Conservation (phyloP, 2,113 vertebrate species). For the Chunga burmeisteri region DNA sequence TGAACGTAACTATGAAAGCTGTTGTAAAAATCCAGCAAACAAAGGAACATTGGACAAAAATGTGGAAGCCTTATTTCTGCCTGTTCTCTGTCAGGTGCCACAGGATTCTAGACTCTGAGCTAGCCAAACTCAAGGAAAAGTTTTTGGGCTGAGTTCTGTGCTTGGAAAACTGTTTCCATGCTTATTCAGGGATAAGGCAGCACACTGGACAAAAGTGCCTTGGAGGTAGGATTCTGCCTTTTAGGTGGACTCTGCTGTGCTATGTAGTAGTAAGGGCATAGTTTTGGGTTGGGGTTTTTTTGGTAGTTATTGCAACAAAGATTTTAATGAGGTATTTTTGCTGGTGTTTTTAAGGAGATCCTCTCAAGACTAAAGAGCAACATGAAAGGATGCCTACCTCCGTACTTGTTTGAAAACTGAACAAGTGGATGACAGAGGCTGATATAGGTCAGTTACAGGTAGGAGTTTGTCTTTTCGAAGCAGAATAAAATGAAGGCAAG, state of each 20-base stretch:
- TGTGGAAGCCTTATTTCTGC: neutral
- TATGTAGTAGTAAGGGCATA: neutral
- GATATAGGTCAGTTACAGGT: conserved; percentile 42
- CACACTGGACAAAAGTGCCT: neutral
- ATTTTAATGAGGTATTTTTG: conserved; percentile 42
- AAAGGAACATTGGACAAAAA: neutral
- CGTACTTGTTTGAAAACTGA: conserved; percentile 35
- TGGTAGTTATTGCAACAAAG: neutral
- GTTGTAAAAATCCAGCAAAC: neutral
- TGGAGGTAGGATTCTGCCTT: neutral
- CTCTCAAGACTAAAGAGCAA: conserved; percentile 35
- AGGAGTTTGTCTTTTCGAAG: conserved; percentile 4
- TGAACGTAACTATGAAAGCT: neutral
- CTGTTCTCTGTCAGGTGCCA: neutral
- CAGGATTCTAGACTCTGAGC: neutral
- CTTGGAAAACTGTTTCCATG: neutral
- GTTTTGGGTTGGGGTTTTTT: neutral
- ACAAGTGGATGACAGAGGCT: conserved; percentile 44
- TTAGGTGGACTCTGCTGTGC: neutral
- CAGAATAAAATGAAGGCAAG: neutral
- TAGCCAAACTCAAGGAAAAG: neutral
- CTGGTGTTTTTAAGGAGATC: conserved; percentile 49
- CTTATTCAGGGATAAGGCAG: neutral
- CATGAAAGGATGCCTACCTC: neutral
- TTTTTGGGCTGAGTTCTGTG: neutral